Evolutionary conservation across 2,888 invertebrate genomes (phyloP), one percentile per base, ranked within the genome.

Genomic region (Ectobius pallidus): DNA sequence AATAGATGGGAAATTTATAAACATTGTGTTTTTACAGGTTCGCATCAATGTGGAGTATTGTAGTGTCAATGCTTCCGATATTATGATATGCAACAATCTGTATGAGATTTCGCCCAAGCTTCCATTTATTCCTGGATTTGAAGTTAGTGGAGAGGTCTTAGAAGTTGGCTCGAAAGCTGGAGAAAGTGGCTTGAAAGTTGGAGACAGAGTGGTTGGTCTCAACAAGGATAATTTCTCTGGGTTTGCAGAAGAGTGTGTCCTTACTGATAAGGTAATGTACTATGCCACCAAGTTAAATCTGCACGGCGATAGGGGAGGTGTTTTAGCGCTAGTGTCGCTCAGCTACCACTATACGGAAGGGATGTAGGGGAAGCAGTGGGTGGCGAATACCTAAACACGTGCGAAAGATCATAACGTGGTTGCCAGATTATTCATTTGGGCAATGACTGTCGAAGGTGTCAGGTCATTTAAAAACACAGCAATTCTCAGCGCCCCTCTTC

Each of bases 91-190:
- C 76, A 81, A 84, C 76, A 87, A 87, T 73, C 81, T 83, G 46
- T 84, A 86, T 73, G 80, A 79, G 3, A 79, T 78, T 1, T 81
- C 85, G 75, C 83, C 85, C 3, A 79, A 79, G 42, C 79, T 86
- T 55, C 90, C 91, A 0, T 86, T 87, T 78, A 81, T 88, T 30
- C 89, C 91, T 69, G 91, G 91, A 6, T 88, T 87, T 80, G 91
- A 92, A 81, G 79, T 89, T 11, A 84, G 86, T 34, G 91, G 91
- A 0, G 87, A 87, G 79, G 83, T 91, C 44, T 62, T 87, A 22
- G 86, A 88, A 81, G 83, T 88, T 32, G 87, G 88, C 0, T 72
- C 78, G 27, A 82, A 82, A 42, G 85, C 85, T 20, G 83, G 85
- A 11, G 77, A 82, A 73, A 79, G 75, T 27, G 83, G 84, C 9